Conservation (phyloP, 2,888 invertebrate species). For the Norana najaformis region DNA sequence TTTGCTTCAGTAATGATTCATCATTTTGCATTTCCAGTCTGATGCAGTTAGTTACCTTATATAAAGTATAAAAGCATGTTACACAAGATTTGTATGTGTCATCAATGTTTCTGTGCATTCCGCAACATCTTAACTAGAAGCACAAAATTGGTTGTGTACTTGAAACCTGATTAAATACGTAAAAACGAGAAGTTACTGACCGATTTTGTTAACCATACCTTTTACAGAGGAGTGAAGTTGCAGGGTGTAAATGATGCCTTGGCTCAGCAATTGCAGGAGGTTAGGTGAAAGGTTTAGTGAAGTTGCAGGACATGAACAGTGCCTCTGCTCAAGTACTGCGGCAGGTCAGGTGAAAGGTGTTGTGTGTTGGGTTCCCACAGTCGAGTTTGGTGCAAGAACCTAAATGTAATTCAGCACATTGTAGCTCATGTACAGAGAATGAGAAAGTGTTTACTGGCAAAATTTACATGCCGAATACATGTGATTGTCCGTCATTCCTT, state of each 20-base stretch:
- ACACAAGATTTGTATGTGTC: background rate
- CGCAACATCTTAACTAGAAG: background rate
- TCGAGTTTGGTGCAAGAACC: too few relatives aligned
- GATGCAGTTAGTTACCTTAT: background rate
- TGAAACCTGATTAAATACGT: background rate
- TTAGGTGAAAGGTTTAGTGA: background rate
- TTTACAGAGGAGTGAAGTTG: background rate
- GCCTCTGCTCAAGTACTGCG: background rate
- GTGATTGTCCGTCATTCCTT: too few relatives aligned
- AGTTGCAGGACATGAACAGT: background rate
- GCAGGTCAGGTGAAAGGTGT: background rate
- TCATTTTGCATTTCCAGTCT: constrained; percentile 13
- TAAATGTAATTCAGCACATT: background rate
- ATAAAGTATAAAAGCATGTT: constrained; percentile 5
- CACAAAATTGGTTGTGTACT: constrained; percentile 13
- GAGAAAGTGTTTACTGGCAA: background rate
- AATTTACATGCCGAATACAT: too few relatives aligned
- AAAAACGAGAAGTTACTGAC: background rate
- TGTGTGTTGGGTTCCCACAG: background rate
- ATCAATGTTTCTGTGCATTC: background rate
- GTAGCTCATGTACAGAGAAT: background rate
- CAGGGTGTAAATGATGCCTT: background rate
- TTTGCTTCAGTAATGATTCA: background rate
- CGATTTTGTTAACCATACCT: background rate
- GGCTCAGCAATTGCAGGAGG: background rate